Conservation (phyloP, 2,113 vertebrate genomes). For the Edolisoma coerulescens region DNA sequence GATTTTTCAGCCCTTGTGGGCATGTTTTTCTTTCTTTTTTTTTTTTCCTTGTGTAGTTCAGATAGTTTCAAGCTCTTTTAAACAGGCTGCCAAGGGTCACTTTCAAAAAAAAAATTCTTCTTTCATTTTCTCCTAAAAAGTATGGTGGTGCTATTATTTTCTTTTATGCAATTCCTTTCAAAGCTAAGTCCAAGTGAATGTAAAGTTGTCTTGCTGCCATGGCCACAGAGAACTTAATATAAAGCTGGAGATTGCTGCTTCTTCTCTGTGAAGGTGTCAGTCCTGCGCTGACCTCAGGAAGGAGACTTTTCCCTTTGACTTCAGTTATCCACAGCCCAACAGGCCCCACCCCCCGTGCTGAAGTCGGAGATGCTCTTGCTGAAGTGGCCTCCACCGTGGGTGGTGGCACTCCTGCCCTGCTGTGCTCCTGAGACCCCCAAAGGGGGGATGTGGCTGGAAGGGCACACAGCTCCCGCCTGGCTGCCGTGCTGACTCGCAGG, state of each 20-base stretch:
- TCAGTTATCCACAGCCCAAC: not conserved
- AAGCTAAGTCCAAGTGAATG: not conserved
- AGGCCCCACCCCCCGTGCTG: not conserved
- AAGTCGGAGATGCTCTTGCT: not conserved
- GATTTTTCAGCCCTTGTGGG: slow-evolving; percentile 50
- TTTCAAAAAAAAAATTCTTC: not conserved
- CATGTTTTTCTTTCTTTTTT: slow-evolving; percentile 8
- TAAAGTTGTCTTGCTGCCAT: not conserved
- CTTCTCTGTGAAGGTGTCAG: not conserved
- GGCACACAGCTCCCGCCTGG: not conserved
- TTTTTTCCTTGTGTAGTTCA: not conserved
- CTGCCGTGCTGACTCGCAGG: fast-evolving
- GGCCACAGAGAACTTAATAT: not conserved
- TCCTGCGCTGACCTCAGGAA: not conserved
- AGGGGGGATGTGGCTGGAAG: fast-evolving
- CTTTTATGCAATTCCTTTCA: not conserved
- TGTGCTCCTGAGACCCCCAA: not conserved
- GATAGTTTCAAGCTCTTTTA: slow-evolving; percentile 57
- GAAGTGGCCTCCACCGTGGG: not conserved
- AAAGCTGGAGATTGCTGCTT: not conserved
- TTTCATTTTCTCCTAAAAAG: not conserved
- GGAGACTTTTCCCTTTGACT: not conserved
- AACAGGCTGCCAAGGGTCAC: slow-evolving; percentile 30
- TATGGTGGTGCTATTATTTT: not conserved
- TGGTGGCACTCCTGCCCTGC: fast-evolving